Base-by-base conservation (phyloP, 2,797 vertebrate genomes). In the Gouania willdenowi region DNA sequence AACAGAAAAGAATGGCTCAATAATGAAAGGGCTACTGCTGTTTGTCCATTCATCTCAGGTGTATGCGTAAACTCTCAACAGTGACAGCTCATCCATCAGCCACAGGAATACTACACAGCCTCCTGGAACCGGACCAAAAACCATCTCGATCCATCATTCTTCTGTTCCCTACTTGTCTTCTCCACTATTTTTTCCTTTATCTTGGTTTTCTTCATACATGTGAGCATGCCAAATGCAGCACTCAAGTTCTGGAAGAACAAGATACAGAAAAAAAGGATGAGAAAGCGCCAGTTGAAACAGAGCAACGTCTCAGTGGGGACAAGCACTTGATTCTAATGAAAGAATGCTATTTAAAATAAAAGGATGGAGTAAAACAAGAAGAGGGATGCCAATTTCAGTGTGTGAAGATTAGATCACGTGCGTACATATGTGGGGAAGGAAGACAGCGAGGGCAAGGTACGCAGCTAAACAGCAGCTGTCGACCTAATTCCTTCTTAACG, bases 11-110 rank as follows among this genome's bases (percentile, higher is more conserved):
- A 77, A 82, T 71, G 43, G 68, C 86, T 76, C 34, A 72, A 71
- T 52, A 46, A 34, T 47, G 80, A 89, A 84, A 81, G 87, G 88
- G 82, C 77, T 81, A 82, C 87, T 86, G 91, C 86, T 91, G 92
- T 91, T 89, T 91, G 92, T 90, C 91, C 89, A 93, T 94, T 91
- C 90, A 91, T 94, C 92, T 94, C 92, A 90, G 90, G 91, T 91
- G 82, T 90, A 87, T 84, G 85, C 78, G 57, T 88, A 89, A 89
- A 91, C 75, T 88, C 91, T 92, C 87, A 73, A 82, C 79, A 77
- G 80, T 92, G 92, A 94, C 92, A 93, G 89, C 88, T 89, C 91
- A 94, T 94, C 92, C 87, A 94, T 94, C 93, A 94, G 75, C 91
- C 86, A 88, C 86, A 86, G 90, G 92, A 91, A 90, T 84, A 91